A percentile compares a stretch with the other conserved stretches of the same genome.
Evolutionary conservation across 2,888 invertebrate species (phyloP).

Genomic region (Drosophila borborema): DNA sequence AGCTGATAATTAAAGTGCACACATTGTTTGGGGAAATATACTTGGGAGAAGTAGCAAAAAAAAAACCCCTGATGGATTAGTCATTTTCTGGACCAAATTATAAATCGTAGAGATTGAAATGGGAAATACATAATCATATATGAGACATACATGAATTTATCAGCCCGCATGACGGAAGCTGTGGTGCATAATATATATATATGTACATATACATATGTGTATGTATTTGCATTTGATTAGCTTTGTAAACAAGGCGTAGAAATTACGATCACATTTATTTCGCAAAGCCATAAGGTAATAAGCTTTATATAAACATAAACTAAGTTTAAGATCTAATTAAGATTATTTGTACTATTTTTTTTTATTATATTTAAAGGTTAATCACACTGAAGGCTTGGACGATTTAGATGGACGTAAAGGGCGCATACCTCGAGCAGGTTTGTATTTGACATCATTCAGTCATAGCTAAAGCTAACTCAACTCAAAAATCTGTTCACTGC

Average conservation of each 20-base stretch:
- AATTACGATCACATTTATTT: background rate
- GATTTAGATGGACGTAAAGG: conserved; percentile 37
- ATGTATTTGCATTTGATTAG: conserved; percentile 18
- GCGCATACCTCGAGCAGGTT: conserved; percentile 62
- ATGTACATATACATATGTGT: background rate
- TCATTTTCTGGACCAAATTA: conserved; percentile 40
- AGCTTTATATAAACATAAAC: background rate
- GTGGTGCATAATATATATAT: conserved; percentile 15
- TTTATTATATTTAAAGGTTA: conserved; percentile 40
- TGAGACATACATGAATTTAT: conserved; percentile 21
- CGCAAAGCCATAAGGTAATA: background rate
- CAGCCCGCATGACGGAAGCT: conserved; percentile 32
- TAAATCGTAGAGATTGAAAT: background rate
- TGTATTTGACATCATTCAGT: conserved; percentile 28
- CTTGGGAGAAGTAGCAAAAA: conserved; percentile 20
- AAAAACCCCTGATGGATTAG: conserved; percentile 48
- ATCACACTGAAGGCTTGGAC: conserved; percentile 32
- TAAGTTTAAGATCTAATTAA: conserved; percentile 3
- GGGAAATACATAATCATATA: conserved; percentile 10
- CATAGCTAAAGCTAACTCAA: background rate
- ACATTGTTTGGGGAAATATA: conserved; percentile 24
- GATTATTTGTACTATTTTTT: background rate
- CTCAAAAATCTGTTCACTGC: background rate
- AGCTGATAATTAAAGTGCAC: conserved; percentile 54
- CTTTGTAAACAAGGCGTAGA: conserved; percentile 24